Base-by-base conservation (phyloP, 2,888 invertebrate species). In the Mamestra brassicae region DNA sequence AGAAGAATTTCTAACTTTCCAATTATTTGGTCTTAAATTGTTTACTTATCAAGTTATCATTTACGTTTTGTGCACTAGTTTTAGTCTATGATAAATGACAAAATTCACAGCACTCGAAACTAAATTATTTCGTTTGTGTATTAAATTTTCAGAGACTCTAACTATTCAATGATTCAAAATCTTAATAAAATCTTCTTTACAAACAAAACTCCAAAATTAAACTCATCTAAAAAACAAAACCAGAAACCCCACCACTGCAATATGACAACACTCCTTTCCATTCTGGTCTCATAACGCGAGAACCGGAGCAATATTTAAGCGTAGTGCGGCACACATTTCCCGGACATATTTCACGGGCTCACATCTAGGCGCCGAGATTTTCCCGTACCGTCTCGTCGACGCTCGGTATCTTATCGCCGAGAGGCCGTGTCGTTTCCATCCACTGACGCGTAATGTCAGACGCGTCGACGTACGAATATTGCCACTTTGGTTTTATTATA, bases 311-410 rank as follows among this genome's bases (percentile, higher is more conserved):
- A 86, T 87, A 88, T 88, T 83, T 87, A 83, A 86, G 78, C 85
- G 83, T 76, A 81, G 81, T 74, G 78, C 79, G 80, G 76, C 80
- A 80, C 86, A 85, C 82, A 82, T 88, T 87, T 84, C 76, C 85
- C 76, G 79, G 83, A 88, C 89, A 86, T 88, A 88, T 88, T 88
- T 88, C 88, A 88, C 86, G 63, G 85, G 83, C 85, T 86, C 81
- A 76, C 85, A 80, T 78, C 78, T 47, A 47, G 13, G 78, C 84
- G 74, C 82, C 61, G 87, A 83, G 89, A 88, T 88, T 88, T 86
- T 57, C 87, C 78, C 74, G 76, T 66, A 76, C 75, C 81, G 70
- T 72, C 72, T 67, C 71, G 62, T 69, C 74, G 74, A 68, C 69
- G 62, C 75, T 63, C 68, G 61, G 76, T 84, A 77, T 87, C 87